Conservation (phyloP, 2,113 vertebrate genomes). For the Recurvirostra avosetta region DNA sequence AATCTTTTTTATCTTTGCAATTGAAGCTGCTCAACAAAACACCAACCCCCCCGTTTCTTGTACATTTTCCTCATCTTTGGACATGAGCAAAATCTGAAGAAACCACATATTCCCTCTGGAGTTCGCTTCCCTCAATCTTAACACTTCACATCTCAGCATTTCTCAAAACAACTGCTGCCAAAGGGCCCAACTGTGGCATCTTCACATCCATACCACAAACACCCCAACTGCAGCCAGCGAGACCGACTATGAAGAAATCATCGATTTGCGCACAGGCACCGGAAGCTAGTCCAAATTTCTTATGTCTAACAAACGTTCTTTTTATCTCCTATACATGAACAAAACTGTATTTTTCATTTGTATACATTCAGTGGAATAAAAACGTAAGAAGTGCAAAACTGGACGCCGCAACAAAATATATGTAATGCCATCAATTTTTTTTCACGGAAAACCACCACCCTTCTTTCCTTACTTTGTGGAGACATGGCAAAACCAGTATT, state of each 20-base stretch:
- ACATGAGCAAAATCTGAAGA: neutral
- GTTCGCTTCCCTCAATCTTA: neutral
- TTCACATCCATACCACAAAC: neutral
- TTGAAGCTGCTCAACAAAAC: neutral
- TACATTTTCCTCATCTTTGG: neutral
- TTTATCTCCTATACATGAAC: neutral
- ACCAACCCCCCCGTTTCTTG: neutral
- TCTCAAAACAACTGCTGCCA: neutral
- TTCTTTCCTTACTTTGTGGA: conserved; percentile 1
- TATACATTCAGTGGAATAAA: neutral
- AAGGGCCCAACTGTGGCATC: neutral
- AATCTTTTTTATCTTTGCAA: neutral
- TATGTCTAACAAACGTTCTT: neutral
- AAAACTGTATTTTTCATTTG: neutral
- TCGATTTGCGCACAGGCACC: neutral
- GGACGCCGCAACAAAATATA: neutral
- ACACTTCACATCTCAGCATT: neutral
- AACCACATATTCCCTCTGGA: neutral
- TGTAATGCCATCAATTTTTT: neutral
- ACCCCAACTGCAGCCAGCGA: neutral
- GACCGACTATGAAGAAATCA: neutral
- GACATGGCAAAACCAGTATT: conserved; percentile 16
- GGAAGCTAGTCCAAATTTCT: neutral
- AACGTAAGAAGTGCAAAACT: neutral
- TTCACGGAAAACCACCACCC: neutral